These are phyloP conservation scores for Nyctalus aviator DNA, from an alignment of 2,797 vertebrate species.

Conservation along the genomic window DNA sequence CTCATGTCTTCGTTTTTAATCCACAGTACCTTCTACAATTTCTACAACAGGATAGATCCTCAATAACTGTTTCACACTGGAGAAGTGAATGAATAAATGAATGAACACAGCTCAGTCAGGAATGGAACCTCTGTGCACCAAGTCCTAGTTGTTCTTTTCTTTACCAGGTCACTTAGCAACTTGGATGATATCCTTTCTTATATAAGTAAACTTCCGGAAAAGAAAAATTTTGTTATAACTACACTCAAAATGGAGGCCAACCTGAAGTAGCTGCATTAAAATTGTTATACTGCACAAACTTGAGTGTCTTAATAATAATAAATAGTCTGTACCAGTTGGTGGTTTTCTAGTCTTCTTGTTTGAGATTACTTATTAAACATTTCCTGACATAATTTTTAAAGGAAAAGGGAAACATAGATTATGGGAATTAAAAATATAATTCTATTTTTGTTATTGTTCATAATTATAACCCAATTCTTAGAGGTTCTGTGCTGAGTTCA, in stretches of 20 bases:
- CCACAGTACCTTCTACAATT: neutral
- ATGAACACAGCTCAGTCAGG: neutral
- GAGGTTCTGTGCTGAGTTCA: neutral
- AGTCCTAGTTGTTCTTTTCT: neutral
- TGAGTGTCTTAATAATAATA: constrained; percentile 12
- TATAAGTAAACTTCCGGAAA: neutral
- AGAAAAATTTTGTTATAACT: neutral
- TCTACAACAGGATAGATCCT: neutral
- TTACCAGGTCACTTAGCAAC: neutral
- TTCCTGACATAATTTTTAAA: constrained; percentile 33
- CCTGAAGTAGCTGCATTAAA: neutral
- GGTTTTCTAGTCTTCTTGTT: neutral
- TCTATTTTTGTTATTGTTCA: constrained; percentile 47
- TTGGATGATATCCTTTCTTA: neutral
- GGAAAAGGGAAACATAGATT: neutral
- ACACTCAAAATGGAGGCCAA: neutral
- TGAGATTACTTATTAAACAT: neutral
- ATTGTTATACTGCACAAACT: neutral
- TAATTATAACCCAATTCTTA: constrained; percentile 6
- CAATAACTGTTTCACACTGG: neutral
- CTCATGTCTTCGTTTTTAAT: neutral
- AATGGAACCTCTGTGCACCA: neutral
- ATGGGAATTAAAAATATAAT: constrained; percentile 33
- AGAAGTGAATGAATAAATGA: neutral
- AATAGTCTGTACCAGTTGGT: neutral